phyloP scores from a whole-genome alignment of 2,113 vertebrate species.

The Stercorarius parasiticus region DNA sequence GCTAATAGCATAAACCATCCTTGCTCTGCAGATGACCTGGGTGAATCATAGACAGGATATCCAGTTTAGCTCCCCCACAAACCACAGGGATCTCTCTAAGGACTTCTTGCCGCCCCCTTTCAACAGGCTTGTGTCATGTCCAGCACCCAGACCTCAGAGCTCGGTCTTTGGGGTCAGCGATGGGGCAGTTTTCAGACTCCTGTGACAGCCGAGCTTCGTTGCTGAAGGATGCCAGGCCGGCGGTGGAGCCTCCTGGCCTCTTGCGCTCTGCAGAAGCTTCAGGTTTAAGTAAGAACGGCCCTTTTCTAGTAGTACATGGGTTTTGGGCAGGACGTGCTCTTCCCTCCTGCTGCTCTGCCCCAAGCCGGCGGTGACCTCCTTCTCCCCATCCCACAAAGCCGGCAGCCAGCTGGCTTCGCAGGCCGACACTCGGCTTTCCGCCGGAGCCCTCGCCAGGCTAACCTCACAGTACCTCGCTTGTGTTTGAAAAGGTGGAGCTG shows the following conservation, averaged over 20 bases:
- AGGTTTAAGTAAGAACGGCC: fast-evolving
- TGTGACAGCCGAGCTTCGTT: fast-evolving
- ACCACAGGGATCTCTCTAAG: slow-evolving; percentile 17
- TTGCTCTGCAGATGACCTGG: slow-evolving; percentile 1
- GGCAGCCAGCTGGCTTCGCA: not conserved
- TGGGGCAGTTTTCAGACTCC: not conserved
- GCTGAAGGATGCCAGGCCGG: not conserved
- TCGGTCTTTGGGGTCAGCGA: fast-evolving
- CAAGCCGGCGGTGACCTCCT: not conserved
- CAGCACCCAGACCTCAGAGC: not conserved
- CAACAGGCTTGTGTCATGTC: not conserved
- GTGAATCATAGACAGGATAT: slow-evolving; percentile 35
- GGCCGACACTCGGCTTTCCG: not conserved
- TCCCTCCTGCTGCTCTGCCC: not conserved
- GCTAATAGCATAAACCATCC: not conserved
- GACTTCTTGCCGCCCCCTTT: not conserved
- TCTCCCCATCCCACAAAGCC: not conserved
- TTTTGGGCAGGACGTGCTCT: not conserved
- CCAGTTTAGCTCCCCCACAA: slow-evolving; percentile 48
- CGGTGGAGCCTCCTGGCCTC: not conserved
- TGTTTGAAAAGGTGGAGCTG: not conserved
- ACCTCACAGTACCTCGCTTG: slow-evolving; percentile 64
- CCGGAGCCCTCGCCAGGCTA: slow-evolving; percentile 17
- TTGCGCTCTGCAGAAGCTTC: fast-evolving
- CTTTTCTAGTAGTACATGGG: not conserved